phyloP scores from a whole-genome alignment of 2,888 invertebrate species.

The Calephelis perditalis region DNA sequence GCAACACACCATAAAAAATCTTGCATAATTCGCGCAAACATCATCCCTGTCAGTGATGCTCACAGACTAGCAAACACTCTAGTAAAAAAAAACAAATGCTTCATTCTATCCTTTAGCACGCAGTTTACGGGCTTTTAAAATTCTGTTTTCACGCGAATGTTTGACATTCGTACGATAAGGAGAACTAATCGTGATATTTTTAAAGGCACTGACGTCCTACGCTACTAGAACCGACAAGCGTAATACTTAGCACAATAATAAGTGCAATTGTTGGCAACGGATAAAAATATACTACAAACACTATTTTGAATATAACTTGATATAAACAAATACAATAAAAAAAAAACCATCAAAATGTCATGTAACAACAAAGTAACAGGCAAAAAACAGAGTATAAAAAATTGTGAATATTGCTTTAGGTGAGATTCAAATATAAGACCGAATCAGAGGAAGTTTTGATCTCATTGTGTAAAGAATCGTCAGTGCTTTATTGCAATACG shows the following conservation, averaged over 20 bases:
- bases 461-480: slow-evolving; percentile 22
- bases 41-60: slow-evolving; percentile 75
- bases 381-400: background rate
- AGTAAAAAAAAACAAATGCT: slow-evolving; percentile 28
- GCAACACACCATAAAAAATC: slow-evolving; percentile 54
- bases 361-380: slow-evolving; percentile 1
- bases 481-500: slow-evolving; percentile 24
- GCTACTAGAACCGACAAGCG: slow-evolving; percentile 15
- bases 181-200: slow-evolving; percentile 29
- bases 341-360: slow-evolving; percentile 9
- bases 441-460: slow-evolving; percentile 6
- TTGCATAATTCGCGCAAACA: slow-evolving; percentile 77
- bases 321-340: background rate
- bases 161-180: slow-evolving; percentile 31
- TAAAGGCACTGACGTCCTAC: slow-evolving; percentile 44
- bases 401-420: slow-evolving; percentile 8
- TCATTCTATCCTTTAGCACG: slow-evolving; percentile 12
- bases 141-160: slow-evolving; percentile 31
- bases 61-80: slow-evolving; percentile 75
- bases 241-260: background rate
- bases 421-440: slow-evolving; percentile 27
- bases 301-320: background rate
- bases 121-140: slow-evolving; percentile 4
- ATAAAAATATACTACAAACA: background rate
- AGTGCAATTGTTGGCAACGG: background rate